Conservation (phyloP, 2,797 vertebrate species). For the Gadopsis bispinosus region DNA sequence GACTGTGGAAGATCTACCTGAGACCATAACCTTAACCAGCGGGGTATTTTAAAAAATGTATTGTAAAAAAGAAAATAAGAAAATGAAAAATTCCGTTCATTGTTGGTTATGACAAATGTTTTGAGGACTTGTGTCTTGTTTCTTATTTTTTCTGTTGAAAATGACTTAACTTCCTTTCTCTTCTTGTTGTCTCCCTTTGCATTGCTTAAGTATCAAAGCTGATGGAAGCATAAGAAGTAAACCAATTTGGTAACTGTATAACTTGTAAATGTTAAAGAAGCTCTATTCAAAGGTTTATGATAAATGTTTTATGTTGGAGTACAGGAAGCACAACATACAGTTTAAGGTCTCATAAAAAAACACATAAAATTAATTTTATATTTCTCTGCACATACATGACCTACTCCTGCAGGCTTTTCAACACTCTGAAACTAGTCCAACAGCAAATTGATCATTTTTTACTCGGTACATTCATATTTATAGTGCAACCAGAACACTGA, state of each 20-base stretch:
- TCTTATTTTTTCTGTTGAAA: constrained; percentile 78
- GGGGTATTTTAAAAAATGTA: constrained; percentile 91
- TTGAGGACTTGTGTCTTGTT: constrained; percentile 90
- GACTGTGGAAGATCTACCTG: constrained; percentile 91
- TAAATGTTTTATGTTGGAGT: constrained; percentile 87
- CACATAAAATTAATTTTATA: constrained; percentile 78
- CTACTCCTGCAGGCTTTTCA: constrained; percentile 69
- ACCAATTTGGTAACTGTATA: constrained; percentile 91
- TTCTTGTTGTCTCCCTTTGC: constrained; percentile 87
- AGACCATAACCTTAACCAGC: constrained; percentile 92
- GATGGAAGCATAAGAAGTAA: constrained; percentile 89
- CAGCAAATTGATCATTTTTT: constrained; percentile 33
- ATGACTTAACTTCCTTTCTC: constrained; percentile 89
- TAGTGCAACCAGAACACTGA: constrained; percentile 53
- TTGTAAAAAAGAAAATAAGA: constrained; percentile 79
- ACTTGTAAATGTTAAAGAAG: constrained; percentile 89
- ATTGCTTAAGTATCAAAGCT: constrained; percentile 87
- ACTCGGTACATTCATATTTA: constrained; percentile 59
- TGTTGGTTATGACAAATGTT: constrained; percentile 92
- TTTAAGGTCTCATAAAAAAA: constrained; percentile 70
- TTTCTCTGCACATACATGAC: constrained; percentile 76
- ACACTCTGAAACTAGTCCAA: constrained; percentile 42
- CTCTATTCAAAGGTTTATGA: constrained; percentile 87
- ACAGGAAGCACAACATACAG: constrained; percentile 87
- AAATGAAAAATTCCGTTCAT: constrained; percentile 87